Conservation (phyloP, 2,113 vertebrate species). For the Nestor notabilis region DNA sequence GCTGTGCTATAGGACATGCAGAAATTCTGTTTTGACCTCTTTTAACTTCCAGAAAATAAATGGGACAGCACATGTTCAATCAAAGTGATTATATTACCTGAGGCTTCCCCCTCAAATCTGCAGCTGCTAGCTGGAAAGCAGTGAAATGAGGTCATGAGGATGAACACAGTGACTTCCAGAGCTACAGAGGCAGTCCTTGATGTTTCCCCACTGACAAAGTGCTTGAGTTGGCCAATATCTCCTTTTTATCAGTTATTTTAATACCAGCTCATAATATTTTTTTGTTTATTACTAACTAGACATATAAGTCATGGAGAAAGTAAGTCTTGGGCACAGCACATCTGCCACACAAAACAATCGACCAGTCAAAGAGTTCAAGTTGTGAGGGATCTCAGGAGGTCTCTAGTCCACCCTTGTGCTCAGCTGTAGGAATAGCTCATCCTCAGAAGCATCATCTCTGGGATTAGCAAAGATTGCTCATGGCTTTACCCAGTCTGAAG, state of each 20-base stretch:
- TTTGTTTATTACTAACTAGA: background rate
- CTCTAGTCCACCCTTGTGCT: background rate
- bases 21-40: slow-evolving; percentile 35
- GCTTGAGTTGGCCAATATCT: background rate
- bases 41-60: slow-evolving; percentile 47
- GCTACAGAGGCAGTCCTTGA: background rate
- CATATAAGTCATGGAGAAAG: background rate
- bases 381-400: background rate
- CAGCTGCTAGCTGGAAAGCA: slow-evolving; percentile 41
- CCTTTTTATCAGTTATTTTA: background rate
- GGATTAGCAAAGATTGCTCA: background rate
- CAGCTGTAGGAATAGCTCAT: background rate
- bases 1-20: background rate
- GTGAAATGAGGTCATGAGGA: background rate
- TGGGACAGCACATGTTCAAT: slow-evolving; percentile 47
- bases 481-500: background rate
- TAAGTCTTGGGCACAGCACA: background rate
- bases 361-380: background rate
- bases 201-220: background rate
- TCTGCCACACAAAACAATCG: background rate
- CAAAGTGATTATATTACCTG: slow-evolving; percentile 49
- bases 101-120: slow-evolving; percentile 46
- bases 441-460: background rate
- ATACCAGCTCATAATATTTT: background rate
- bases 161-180: background rate